Base-by-base conservation (phyloP, 2,888 invertebrate species). In the Brachylomia viminalis region DNA sequence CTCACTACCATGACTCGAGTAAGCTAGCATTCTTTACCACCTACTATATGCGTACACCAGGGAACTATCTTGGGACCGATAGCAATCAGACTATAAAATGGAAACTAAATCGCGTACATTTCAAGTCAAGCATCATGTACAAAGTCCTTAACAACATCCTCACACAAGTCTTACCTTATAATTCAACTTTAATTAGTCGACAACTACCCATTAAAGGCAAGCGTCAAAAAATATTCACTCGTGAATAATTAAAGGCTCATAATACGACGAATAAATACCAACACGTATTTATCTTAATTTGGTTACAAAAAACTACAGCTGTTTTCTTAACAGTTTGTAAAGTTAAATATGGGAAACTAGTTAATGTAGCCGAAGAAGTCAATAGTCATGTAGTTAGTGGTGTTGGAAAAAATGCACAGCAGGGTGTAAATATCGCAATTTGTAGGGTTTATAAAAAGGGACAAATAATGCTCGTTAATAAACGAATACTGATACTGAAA, bases 141-240 rank as follows among this genome's bases (percentile, higher is more conserved):
- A 85, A 70, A 66, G 75, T 42, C 77, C 85, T 78, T 83, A 73
- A 86, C 85, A 67, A 75, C 76, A 78, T 75, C 74, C 58, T 62
- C 62, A 47, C 66, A 77, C 84, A 72, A 59, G 84, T 80, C 86
- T 86, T 83, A 81, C 91, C 91, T 86, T 90, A 88, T 84, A 89
- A 86, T 82, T 85, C 87, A 75, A 80, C 86, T 87, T 91, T 92
- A 92, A 91, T 91, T 91, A 88, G 85, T 77, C 58, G 62, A 59
- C 84, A 74, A 69, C 72, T 67, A 80, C 70, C 56, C 81, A 67
- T 83, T 79, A 71, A 86, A 69, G 85, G 81, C 33, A 33, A 75
- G 87, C 87, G 85, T 85, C 80, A 87, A 84, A 87, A 83, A 87
- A 85, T 85, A 85, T 85, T 74, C 71, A 59, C 66, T 75, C 23